These are phyloP conservation scores for Xiphophorus birchmanni DNA, from an alignment of 2,797 vertebrate genomes.

Conservation along the genomic window DNA sequence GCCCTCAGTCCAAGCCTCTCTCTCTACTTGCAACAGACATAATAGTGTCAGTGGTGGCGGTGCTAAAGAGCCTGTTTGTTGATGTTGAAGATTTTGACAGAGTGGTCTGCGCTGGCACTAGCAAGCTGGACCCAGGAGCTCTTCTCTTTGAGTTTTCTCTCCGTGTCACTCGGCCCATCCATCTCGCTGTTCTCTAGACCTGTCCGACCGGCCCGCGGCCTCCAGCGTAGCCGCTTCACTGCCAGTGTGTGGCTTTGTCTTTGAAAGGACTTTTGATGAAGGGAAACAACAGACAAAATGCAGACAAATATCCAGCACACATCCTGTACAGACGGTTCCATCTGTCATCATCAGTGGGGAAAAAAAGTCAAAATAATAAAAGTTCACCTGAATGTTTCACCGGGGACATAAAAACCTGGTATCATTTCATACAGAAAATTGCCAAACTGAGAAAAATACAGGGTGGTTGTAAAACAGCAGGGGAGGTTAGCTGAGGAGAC, in stretches of 20 bases:
- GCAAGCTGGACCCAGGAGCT: constrained; percentile 89
- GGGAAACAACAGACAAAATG: constrained; percentile 46
- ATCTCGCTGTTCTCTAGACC: constrained; percentile 39
- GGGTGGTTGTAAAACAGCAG: not conserved
- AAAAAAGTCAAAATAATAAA: not conserved
- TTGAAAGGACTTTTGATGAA: constrained; percentile 61
- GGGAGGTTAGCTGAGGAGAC: not conserved
- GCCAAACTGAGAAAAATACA: not conserved
- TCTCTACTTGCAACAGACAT: constrained; percentile 43
- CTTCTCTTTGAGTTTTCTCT: constrained; percentile 59
- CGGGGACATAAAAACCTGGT: not conserved
- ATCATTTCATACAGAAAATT: not conserved
- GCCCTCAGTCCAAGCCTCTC: constrained; percentile 56
- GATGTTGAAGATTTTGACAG: constrained; percentile 93
- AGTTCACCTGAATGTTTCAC: not conserved
- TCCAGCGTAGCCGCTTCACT: constrained; percentile 91
- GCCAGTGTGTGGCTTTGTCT: constrained; percentile 92
- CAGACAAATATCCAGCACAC: constrained; percentile 1
- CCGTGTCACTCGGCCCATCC: constrained; percentile 59
- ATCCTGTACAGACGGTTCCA: too few relatives aligned
- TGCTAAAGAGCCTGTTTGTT: constrained; percentile 83
- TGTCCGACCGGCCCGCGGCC: constrained; percentile 79
- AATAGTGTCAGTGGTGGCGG: constrained; percentile 65
- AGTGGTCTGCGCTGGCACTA: constrained; percentile 90
- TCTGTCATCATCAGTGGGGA: not conserved